Conservation (phyloP, 2,888 invertebrate species). For the Trilocha varians region DNA sequence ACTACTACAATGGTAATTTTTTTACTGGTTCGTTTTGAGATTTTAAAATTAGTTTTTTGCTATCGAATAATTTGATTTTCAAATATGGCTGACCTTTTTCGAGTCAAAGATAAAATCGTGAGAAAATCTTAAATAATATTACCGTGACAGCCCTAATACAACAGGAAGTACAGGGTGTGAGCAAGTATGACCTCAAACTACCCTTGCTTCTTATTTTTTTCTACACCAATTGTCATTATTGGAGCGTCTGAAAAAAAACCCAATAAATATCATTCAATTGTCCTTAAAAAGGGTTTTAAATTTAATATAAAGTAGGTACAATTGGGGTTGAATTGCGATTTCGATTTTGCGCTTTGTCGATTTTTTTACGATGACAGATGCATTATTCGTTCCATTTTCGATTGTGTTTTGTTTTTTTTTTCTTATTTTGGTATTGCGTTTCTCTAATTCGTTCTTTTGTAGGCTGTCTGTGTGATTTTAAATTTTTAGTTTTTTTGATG, state of each 20-base stretch:
- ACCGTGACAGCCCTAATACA: conserved; percentile 44
- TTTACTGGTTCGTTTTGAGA: too few relatives aligned
- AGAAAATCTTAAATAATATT: neutral
- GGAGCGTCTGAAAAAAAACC: conserved; percentile 59
- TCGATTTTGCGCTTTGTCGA: neutral
- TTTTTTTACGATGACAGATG: conserved; percentile 3
- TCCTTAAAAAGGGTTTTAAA: conserved; percentile 68
- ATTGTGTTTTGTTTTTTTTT: neutral
- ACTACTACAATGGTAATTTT: too few relatives aligned
- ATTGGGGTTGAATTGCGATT: conserved; percentile 37
- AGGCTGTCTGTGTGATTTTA: neutral
- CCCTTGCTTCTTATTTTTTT: conserved; percentile 35
- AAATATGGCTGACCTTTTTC: too few relatives aligned
- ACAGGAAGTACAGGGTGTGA: conserved; percentile 70
- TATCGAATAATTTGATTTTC: too few relatives aligned
- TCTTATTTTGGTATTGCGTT: conserved; percentile 3
- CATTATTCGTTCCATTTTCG: conserved; percentile 1
- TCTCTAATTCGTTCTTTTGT: conserved; percentile 4
- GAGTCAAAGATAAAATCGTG: too few relatives aligned
- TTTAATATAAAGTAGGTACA: conserved; percentile 58
- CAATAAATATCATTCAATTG: conserved; percentile 71
- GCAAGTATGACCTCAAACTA: conserved; percentile 69
- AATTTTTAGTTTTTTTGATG: neutral
- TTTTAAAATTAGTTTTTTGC: too few relatives aligned
- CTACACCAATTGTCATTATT: conserved; percentile 45